Percentiles rank a stretch among this genome's conserved stretches.
phyloP scores from a whole-genome alignment of 2,888 invertebrate species.

The Torymus tubicola region DNA sequence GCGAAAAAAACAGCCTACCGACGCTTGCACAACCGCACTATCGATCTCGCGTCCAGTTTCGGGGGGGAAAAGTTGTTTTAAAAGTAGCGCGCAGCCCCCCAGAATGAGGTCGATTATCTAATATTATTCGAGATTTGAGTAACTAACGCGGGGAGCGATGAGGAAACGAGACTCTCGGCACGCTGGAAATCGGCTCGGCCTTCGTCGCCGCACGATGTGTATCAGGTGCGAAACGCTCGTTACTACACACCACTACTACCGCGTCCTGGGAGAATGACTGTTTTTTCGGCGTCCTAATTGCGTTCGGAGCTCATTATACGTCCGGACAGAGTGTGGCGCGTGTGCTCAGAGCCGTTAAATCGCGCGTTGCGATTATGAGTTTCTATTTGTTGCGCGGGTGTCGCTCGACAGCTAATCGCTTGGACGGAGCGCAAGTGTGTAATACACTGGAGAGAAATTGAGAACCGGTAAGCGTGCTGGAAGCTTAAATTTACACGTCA shows the following conservation, averaged over 20 bases:
- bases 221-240: conserved; percentile 41
- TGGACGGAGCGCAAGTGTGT: background rate
- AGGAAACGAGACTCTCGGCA: conserved; percentile 28
- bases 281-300: background rate
- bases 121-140: conserved; percentile 50
- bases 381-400: conserved; percentile 7
- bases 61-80: conserved; percentile 32
- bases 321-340: no score
- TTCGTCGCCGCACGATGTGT: conserved; percentile 15
- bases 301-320: no score
- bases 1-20: background rate
- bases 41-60: background rate
- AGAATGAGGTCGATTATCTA: conserved; percentile 53
- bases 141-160: conserved; percentile 30
- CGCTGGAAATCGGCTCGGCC: conserved; percentile 35
- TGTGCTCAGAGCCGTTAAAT: background rate
- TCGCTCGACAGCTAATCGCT: background rate
- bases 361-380: conserved; percentile 2
- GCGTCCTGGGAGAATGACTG: no score
- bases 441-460: no score
- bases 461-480: no score
- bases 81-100: conserved; percentile 31
- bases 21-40: background rate
- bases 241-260: no score
- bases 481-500: no score